A percentile compares a stretch with the other conserved stretches of the same genome.
These are phyloP conservation scores for Telmatochromis brachygnathus DNA, from an alignment of 2,113 vertebrate genomes.

Conservation along the genomic window DNA sequence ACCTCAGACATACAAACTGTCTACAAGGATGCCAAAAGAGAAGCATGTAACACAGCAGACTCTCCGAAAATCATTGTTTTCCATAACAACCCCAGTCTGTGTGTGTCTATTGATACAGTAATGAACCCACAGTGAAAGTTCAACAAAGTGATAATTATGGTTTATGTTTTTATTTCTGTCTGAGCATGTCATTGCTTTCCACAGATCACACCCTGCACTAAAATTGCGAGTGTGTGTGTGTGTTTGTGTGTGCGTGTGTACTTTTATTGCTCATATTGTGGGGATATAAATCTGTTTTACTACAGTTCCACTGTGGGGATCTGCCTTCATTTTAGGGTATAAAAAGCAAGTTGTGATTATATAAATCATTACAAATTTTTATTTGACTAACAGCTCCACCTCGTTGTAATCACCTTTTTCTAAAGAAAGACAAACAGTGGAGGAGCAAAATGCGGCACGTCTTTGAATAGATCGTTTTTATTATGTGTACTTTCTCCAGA, in stretches of 20 bases:
- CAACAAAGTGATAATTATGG: neutral
- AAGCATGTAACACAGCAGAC: neutral
- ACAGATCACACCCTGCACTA: neutral
- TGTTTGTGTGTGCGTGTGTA: neutral
- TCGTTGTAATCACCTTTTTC: neutral
- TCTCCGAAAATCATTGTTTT: neutral
- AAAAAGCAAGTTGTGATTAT: neutral
- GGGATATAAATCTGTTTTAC: neutral
- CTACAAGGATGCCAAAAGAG: neutral
- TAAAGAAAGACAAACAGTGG: neutral
- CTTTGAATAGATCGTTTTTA: neutral
- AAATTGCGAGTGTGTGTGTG: fast-evolving
- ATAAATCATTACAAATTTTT: neutral
- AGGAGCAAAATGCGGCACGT: neutral
- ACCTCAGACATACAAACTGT: neutral
- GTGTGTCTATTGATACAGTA: neutral
- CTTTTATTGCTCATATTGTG: neutral
- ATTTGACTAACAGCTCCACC: neutral
- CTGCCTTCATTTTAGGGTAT: neutral
- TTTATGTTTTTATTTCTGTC: neutral
- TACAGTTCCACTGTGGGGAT: neutral
- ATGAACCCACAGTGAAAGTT: neutral
- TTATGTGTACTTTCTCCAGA: neutral
- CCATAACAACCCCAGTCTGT: neutral
- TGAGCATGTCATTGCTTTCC: neutral